Evolutionary conservation across 1,140 invertebrate genomes (phyloP).

Genomic region (Drosophila paulistorum): DNA sequence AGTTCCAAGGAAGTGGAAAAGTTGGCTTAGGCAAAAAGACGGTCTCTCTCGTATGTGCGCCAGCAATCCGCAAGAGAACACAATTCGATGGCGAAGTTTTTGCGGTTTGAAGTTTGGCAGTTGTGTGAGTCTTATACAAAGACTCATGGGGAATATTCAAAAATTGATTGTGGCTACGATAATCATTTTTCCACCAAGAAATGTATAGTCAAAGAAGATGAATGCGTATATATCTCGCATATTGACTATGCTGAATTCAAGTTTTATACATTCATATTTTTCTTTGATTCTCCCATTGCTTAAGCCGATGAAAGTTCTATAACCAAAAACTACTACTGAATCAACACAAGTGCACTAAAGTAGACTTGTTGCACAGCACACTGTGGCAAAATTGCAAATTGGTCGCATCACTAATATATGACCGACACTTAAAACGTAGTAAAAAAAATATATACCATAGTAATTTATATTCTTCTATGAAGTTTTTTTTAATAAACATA

Average conservation of each 20-base stretch:
- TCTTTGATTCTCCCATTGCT: neutral
- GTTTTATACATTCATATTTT: neutral
- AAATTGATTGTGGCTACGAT: constrained; percentile 46
- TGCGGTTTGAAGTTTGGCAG: constrained; percentile 38
- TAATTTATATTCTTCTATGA: neutral
- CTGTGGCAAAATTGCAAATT: too few species aligned
- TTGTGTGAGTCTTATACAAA: constrained; percentile 30
- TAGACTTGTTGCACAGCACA: too few species aligned
- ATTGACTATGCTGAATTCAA: too few species aligned
- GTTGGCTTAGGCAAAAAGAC: constrained; percentile 4
- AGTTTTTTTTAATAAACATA: neutral
- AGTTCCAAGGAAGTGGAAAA: constrained; percentile 35
- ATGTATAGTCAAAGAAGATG: too few species aligned
- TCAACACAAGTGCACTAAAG: too few species aligned
- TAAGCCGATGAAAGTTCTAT: too few species aligned
- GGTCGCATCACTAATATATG: too few species aligned
- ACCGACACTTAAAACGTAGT: too few species aligned
- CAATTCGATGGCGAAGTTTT: constrained; percentile 36
- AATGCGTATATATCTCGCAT: too few species aligned
- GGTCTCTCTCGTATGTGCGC: constrained; percentile 2
- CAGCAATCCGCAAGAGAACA: neutral
- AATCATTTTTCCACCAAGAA: neutral
- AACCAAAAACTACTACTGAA: too few species aligned
- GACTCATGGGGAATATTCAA: constrained; percentile 54
- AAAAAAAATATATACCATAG: too few species aligned